Base-by-base conservation (phyloP, 1,140 invertebrate species). In the Tetraneura akinire region DNA sequence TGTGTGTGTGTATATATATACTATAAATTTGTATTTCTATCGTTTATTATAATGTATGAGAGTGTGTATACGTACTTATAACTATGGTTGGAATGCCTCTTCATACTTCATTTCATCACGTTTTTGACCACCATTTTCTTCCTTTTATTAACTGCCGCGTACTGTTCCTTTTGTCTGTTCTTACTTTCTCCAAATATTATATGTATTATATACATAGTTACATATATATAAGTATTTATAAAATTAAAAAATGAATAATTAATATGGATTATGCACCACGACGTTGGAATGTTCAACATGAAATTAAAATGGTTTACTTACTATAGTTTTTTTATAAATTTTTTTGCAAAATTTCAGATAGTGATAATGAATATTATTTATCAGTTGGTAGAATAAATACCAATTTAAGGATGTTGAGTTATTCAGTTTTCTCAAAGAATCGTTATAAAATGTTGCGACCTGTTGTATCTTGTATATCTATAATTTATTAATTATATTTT, bases 51-150 rank as follows among this genome's bases (percentile, higher is more conserved):
- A n/a, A n/a, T 37, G n/a, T 57, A 11, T 8, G 37, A 9, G 14
- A 23, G 42, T 42, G 64, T 47, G n/a, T 47, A 23, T 74, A 18
- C 23, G 53, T 76, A 76, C 29, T 76, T 68, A 37, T 62, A 76
- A n/a, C 53, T 76, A 76, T 76, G 73, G 3, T 6, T 57, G 73
- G 73, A 76, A 76, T 76, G 73, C n/a, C n/a, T 32, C 29, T 76
- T 76, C 73, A 76, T 76, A 76, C 73, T 32, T 76, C 73, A 76
- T 76, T 76, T 76, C 73, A 76, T 76, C 73, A 76, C 73, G 73
- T 76, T 76, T 76, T 76, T 57, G 51, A 76, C 73, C 73, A 76
- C 73, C 73, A 76, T 76, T 57, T 76, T 76, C 32, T 76, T 60
- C 51, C 73, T 76, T 76, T 76, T 76, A 76, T 57, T 76, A 76